Evolutionary conservation across 2,113 vertebrate genomes (phyloP), one percentile per base, ranked within the genome.

Genomic region (Chaetodon trifascialis): DNA sequence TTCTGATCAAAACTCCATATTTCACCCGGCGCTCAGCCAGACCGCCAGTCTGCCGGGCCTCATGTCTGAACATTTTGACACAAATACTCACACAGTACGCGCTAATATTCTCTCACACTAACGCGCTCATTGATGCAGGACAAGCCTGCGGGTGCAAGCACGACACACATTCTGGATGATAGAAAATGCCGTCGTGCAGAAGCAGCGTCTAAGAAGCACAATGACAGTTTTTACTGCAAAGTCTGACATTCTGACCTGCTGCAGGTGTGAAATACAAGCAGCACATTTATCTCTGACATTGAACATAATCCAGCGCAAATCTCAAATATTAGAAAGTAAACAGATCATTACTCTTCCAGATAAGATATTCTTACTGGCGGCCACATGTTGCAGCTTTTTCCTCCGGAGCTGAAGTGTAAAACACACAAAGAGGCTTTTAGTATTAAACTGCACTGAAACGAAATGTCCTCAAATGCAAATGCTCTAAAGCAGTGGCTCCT

Each of bases 41-140:
- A n/a, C 40, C 21, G 66, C 66, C 77, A 56, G 52, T 82, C 81
- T 86, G 80, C 77, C 62, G 36, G 10, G 16, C 68, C 85, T 84
- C 65, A 85, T 56, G 81, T 82, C 79, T 67, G 80, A 88, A 82
- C 68, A 75, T 73, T 76, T 84, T 72, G 69, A 86, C 71, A 88
- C 73, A 74, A 47, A 83, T 65, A 69, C 64, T 49, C 25, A 42
- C 34, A 16, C 49, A 38, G 42, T 52, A n/a, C 36, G 68, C 49
- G 19, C 52, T 55, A 49, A 82, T 72, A 67, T 51, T 46, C 40
- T 55, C 30, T 63, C 52, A 72, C 17, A 55, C 67, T 60, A 40
- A 79, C 42, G 54, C 40, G 23, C 64, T 56, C 58, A 64, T 19
- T 63, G 56, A 79, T 56, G 62, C 78, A 68, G 12, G 80, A 25